These are phyloP conservation scores for Itoplectis maculator DNA, from an alignment of 2,888 invertebrate genomes.

Conservation along the genomic window DNA sequence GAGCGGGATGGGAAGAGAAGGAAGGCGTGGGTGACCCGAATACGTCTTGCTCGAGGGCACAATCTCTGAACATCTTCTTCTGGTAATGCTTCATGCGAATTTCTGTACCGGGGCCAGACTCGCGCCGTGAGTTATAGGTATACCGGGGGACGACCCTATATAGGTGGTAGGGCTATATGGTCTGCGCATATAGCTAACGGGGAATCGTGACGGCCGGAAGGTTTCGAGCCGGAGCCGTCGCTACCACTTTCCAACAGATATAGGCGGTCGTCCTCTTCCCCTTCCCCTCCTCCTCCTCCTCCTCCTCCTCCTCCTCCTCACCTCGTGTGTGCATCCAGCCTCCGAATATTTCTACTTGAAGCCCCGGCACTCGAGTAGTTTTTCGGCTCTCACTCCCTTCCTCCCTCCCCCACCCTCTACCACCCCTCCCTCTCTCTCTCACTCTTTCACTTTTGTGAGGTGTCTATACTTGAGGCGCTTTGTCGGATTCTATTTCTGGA, in stretches of 20 bases:
- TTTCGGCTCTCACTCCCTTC: background rate
- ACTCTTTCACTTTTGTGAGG: background rate
- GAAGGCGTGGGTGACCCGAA: conserved; percentile 80
- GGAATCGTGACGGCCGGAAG: conserved; percentile 27
- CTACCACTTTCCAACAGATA: conserved; percentile 26
- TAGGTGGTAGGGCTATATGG: conserved; percentile 31
- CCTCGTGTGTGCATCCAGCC: conserved; percentile 12
- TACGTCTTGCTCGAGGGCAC: conserved; percentile 81
- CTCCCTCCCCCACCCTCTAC: no score
- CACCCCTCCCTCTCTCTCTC: background rate
- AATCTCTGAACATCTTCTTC: conserved; percentile 81
- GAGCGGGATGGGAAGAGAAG: conserved; percentile 49
- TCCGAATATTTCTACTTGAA: conserved; percentile 42
- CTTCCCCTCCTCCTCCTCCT: no score
- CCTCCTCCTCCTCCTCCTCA: background rate
- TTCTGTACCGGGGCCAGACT: conserved; percentile 73
- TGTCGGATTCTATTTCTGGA: conserved; percentile 1
- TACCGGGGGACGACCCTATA: conserved; percentile 27
- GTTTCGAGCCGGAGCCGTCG: conserved; percentile 29
- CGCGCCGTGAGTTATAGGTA: conserved; percentile 55
- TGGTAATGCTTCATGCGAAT: conserved; percentile 80
- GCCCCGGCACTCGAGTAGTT: conserved; percentile 11
- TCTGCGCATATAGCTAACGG: conserved; percentile 12
- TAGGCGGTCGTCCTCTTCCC: background rate
- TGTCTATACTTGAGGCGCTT: background rate